phyloP scores from a whole-genome alignment of 2,797 vertebrate genomes.

The Momotus momota region DNA sequence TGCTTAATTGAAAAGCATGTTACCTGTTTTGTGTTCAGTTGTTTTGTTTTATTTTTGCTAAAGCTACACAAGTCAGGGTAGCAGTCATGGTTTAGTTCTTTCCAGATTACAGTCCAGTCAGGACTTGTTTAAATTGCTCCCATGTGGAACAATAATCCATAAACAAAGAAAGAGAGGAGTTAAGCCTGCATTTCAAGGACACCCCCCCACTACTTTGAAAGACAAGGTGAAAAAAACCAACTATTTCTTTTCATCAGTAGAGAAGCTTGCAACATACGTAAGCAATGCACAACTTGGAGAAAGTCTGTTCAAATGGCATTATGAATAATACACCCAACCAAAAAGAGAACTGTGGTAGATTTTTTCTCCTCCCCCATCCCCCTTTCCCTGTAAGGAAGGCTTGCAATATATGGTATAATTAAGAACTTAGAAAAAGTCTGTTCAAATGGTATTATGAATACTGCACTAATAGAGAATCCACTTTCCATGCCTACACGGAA shows the following conservation, averaged over 20 bases:
- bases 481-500: background rate
- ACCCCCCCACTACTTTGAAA: background rate
- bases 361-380: background rate
- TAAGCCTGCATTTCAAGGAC: slow-evolving; percentile 31
- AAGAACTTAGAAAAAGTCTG: background rate
- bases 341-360: background rate
- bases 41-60: background rate
- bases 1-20: background rate
- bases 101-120: background rate
- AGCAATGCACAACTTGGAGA: background rate
- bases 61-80: background rate
- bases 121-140: slow-evolving; percentile 19
- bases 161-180: slow-evolving; percentile 35
- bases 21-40: background rate
- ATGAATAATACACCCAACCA: accelerated
- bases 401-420: background rate
- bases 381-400: background rate
- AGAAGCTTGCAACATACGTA: background rate
- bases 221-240: background rate
- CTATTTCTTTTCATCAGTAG: background rate
- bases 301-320: background rate
- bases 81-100: slow-evolving; percentile 38
- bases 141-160: slow-evolving; percentile 32
- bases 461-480: background rate
- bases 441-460: background rate